Evolutionary conservation across 2,888 invertebrate genomes (phyloP), one percentile per base, ranked within the genome.

Genomic region (Stegana nigrithorax): DNA sequence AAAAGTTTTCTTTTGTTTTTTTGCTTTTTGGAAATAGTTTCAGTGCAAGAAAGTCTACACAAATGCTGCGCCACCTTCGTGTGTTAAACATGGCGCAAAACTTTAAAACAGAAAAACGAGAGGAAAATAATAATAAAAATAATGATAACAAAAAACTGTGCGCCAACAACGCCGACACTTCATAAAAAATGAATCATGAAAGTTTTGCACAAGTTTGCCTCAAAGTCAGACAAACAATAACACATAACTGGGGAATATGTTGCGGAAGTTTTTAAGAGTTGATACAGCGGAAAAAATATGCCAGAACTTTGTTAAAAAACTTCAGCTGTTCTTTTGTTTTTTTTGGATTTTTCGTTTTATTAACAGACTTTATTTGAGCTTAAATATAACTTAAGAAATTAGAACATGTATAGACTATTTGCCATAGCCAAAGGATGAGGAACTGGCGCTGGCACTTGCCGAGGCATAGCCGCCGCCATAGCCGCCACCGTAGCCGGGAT

Each of bases 401-500:
- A n/a, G n/a, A n/a, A n/a, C n/a, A n/a, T n/a, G n/a, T n/a, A n/a
- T n/a, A n/a, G n/a, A 50, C 50, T 50, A 50, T 23, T 25, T 21
- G 8, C 50, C 50, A 50, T 4, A 50, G 12, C 50, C 50, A 25
- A 6, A 25, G 14, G 23, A 21, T 23, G 23, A 23, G 10, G 23
- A 6, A 12, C 50, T 12, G 4, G 50, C 5, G 23, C 23, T 23
- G 12, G 50, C 23, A 25, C 12, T 12, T 12, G 47, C 47, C 12
- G 10, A 10, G 12, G 50, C 55, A 4, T 64, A 63, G 3, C 45
- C 57, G 21, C 47, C 67, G 5, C 50, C 45, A 5, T 45, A 57
- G n/a, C 53, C 36, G 2, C 56, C 56, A 26, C 39, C 19, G n/a
- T 4, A 39, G 4, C 39, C 39, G 23, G n/a, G n/a, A n/a, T n/a